Percentiles rank a stretch among this genome's conserved stretches.
phyloP scores from a whole-genome alignment of 2,888 invertebrate genomes.

The Pollenia griseotomentosa region DNA sequence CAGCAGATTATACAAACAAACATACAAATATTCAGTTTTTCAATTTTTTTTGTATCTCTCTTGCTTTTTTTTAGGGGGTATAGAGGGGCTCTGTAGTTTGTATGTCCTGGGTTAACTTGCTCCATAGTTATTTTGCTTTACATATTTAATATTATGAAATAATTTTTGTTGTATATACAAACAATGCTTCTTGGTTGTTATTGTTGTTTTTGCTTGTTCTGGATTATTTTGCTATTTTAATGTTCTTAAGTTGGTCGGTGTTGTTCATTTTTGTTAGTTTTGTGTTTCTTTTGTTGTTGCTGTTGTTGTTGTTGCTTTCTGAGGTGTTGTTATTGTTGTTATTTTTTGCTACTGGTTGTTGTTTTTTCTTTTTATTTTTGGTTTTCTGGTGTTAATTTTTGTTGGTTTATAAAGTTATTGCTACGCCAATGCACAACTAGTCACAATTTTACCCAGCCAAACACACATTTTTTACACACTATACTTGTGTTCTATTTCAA shows the following conservation, averaged over 20 bases:
- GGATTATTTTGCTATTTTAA: conserved; percentile 69
- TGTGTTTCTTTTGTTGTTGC: conserved; percentile 7
- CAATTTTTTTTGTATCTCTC: conserved; percentile 31
- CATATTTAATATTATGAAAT: conserved; percentile 65
- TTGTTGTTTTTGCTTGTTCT: conserved; percentile 30
- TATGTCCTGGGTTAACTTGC: conserved; percentile 58
- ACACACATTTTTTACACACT: not conserved
- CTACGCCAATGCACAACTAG: conserved; percentile 66
- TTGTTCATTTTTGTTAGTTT: conserved; percentile 53
- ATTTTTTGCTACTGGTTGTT: conserved; percentile 52
- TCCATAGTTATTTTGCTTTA: conserved; percentile 49
- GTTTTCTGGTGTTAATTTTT: conserved; percentile 81
- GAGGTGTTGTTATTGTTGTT: conserved; percentile 75
- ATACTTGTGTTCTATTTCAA: conserved; percentile 36
- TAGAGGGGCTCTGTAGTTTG: conserved; percentile 24
- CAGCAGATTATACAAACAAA: conserved; percentile 52
- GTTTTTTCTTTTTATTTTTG: conserved; percentile 70
- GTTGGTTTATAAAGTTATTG: conserved; percentile 81
- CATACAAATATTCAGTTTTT: conserved; percentile 13
- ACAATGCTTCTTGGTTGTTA: not conserved
- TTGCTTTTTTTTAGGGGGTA: not conserved
- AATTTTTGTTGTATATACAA: conserved; percentile 33
- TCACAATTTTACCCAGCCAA: conserved; percentile 43
- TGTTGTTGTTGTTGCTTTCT: conserved; percentile 45
- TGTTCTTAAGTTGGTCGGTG: conserved; percentile 63